phyloP scores from a whole-genome alignment of 2,888 invertebrate species.

The Tupiocoris notatus region DNA sequence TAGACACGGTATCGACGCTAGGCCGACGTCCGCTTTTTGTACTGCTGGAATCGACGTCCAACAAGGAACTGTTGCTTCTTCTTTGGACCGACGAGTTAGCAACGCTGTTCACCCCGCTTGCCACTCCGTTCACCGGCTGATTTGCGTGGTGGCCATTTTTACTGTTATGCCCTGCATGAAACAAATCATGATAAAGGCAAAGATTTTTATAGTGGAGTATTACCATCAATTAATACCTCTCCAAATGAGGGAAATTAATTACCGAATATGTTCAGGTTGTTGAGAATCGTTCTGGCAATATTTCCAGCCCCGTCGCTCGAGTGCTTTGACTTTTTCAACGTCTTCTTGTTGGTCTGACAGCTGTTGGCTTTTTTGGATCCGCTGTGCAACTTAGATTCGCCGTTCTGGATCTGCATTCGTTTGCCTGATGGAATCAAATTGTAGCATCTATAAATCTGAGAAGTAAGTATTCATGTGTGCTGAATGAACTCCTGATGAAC shows the following conservation, averaged over 20 bases:
- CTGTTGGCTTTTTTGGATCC: conserved; percentile 28
- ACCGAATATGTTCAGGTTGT: conserved; percentile 82
- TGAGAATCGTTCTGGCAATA: conserved; percentile 74
- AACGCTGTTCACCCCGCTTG: conserved; percentile 1
- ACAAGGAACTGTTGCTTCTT: conserved; percentile 40
- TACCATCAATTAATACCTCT: background rate
- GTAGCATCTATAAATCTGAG: no score
- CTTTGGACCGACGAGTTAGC: conserved; percentile 17
- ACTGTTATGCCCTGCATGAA: conserved; percentile 39
- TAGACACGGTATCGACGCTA: conserved; percentile 84
- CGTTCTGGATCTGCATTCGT: background rate
- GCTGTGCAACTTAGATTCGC: background rate
- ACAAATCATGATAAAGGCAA: no score
- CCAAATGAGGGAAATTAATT: conserved; percentile 50
- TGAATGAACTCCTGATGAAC: no score
- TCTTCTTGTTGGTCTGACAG: conserved; percentile 54
- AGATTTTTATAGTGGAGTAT: no score
- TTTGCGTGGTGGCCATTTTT: conserved; percentile 22
- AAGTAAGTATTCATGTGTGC: no score
- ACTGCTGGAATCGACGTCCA: conserved; percentile 65
- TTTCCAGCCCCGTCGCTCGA: conserved; percentile 60
- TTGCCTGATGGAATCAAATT: conserved; percentile 5
- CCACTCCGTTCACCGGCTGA: background rate
- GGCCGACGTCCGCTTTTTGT: conserved; percentile 75
- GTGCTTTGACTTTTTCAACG: conserved; percentile 55